phyloP scores from a whole-genome alignment of 2,113 vertebrate genomes.

The Murina feae region DNA sequence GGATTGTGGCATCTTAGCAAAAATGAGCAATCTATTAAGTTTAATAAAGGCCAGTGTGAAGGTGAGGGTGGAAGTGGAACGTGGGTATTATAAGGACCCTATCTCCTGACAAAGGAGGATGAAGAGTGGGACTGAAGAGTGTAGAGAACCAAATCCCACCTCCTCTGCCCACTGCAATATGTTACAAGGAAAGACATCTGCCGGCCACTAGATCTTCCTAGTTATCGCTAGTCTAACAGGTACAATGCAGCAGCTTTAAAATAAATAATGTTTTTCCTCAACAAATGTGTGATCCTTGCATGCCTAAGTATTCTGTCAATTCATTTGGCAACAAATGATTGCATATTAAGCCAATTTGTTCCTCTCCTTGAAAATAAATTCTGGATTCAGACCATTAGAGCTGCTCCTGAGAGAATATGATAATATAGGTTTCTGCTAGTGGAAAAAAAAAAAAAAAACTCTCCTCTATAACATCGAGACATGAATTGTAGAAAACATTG shows the following conservation, averaged over 20 bases:
- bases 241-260: neutral
- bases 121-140: rapidly evolving
- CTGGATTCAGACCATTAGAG: constrained; percentile 70
- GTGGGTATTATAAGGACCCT: rapidly evolving
- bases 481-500: constrained; percentile 58
- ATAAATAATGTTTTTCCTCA: neutral
- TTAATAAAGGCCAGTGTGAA: neutral
- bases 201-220: rapidly evolving
- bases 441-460: constrained; percentile 47
- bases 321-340: constrained; percentile 64
- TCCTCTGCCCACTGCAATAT: rapidly evolving
- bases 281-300: neutral
- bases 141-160: rapidly evolving
- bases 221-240: neutral
- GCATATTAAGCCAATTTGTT: constrained; percentile 72
- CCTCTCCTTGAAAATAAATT: constrained; percentile 71
- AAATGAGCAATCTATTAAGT: neutral
- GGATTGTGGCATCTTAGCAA: neutral
- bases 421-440: constrained; percentile 52
- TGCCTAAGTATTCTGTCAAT: constrained; percentile 56
- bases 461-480: constrained; percentile 52
- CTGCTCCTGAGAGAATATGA: constrained; percentile 64
- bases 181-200: rapidly evolving
- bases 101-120: rapidly evolving
- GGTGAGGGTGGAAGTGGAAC: neutral